These are phyloP conservation scores for Calephelis perditalis DNA, from an alignment of 2,888 invertebrate species.

Conservation along the genomic window DNA sequence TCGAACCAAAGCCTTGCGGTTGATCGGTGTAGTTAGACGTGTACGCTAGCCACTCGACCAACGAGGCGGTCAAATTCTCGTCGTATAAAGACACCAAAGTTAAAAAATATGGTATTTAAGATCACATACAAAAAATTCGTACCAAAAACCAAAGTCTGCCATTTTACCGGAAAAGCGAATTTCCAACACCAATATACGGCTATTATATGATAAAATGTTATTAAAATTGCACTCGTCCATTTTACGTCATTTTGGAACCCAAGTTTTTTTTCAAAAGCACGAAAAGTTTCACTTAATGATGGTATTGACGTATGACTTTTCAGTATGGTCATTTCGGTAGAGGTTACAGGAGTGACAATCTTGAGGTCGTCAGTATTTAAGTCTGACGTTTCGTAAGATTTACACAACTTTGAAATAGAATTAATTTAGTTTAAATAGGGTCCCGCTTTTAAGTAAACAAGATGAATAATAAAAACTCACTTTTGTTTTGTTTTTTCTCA, in stretches of 20 bases:
- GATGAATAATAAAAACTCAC: too few species aligned
- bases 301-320: conserved; percentile 35
- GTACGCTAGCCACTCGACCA: too few species aligned
- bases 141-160: conserved; percentile 64
- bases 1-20: too few species aligned
- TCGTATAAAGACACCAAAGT: neutral
- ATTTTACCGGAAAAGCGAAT: conserved; percentile 61
- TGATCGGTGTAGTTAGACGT: too few species aligned
- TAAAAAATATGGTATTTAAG: neutral
- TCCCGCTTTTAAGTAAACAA: neutral
- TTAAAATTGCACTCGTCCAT: conserved; percentile 56
- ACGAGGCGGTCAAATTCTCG: too few species aligned
- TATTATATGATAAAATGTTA: conserved; percentile 54
- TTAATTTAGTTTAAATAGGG: conserved; percentile 8
- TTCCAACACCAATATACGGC: conserved; percentile 62
- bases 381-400: conserved; percentile 14
- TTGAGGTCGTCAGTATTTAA: conserved; percentile 14
- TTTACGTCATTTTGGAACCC: conserved; percentile 67
- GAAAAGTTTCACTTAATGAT: conserved; percentile 48
- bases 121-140: conserved; percentile 31
- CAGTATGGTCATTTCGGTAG: conserved; percentile 15
- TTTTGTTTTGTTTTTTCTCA: too few species aligned
- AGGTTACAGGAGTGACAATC: neutral
- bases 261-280: conserved; percentile 53
- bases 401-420: conserved; percentile 7